Evolutionary conservation across 2,113 vertebrate species (phyloP), one percentile per base, ranked within the genome.

Genomic region (Nycticryphes semicollaris): DNA sequence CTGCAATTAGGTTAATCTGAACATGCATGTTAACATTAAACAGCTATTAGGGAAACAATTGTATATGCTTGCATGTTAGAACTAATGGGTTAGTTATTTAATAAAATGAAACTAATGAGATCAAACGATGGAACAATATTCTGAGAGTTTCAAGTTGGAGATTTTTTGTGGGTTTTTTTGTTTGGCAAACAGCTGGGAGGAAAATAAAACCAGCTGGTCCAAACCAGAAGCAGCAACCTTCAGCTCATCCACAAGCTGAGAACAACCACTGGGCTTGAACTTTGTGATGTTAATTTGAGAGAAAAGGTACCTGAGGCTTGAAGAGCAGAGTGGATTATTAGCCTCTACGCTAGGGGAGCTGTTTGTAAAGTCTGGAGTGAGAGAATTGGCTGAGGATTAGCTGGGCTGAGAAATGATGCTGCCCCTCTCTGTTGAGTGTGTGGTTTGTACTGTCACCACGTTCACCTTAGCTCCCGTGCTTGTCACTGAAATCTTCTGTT

Each of bases 1-100:
- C 86, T 94, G 84, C 89, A 94, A 28, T 96, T 68, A 91, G 69
- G 33, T 63, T 92, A 75, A 87, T 84, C 60, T 87, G 73, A 89
- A 43, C 41, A 1, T 33, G 23, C 11, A 8, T 33, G 77, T 59
- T 60, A 87, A 33, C 82, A 39, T 82, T 87, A 75, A 39, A 70
- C 80, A 78, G 60, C 73, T n/a, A 22, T 89, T 95, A 89, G 51
- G 64, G 60, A 89, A 83, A 35, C 68, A 39, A 21, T 20, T 78
- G 64, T 64, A 18, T 64, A 15, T 54, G 51, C 66, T 56, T 76
- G 50, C 45, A 25, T 30, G 17, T 79, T 81, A 43, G 78, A 88
- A 37, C 68, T 81, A 70, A 89, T 12, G 15, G 64, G 10, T 63
- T 70, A 10, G 37, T 83, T 83, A 41, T 57, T 63, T 59, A 86